Evolutionary conservation across 2,888 invertebrate species (phyloP).

Genomic region (Catocala nupta): DNA sequence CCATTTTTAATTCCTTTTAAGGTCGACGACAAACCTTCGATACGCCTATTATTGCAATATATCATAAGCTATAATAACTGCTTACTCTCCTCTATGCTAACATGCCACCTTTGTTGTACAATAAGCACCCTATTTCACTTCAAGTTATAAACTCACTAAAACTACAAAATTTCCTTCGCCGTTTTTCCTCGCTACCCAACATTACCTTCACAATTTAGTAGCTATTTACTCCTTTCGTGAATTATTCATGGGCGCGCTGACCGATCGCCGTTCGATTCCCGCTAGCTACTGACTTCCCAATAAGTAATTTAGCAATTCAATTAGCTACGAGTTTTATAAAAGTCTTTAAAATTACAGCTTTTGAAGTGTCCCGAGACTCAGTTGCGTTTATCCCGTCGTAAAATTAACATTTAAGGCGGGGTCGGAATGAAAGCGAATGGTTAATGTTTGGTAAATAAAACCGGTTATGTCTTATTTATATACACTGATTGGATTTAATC

Average conservation of each 20-base stretch:
- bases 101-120: background rate
- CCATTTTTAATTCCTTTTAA: too few species aligned
- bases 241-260: conserved; percentile 65
- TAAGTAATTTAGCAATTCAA: conserved; percentile 69
- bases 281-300: conserved; percentile 50
- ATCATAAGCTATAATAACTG: too few species aligned
- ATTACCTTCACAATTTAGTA: conserved; percentile 36
- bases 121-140: background rate
- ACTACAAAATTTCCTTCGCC: conserved; percentile 29
- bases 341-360: conserved; percentile 48
- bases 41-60: too few species aligned
- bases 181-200: conserved; percentile 36
- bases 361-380: conserved; percentile 42
- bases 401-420: conserved; percentile 39
- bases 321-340: conserved; percentile 59
- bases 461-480: background rate
- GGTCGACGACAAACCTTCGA: too few species aligned
- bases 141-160: conserved; percentile 1
- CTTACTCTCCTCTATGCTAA: too few species aligned
- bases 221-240: conserved; percentile 51
- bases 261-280: conserved; percentile 58
- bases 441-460: background rate
- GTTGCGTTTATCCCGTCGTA: conserved; percentile 47
- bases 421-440: conserved; percentile 1
- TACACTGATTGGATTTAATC: background rate